Base-by-base conservation (phyloP, 2,888 invertebrate species). In the Polyommatus icarus region DNA sequence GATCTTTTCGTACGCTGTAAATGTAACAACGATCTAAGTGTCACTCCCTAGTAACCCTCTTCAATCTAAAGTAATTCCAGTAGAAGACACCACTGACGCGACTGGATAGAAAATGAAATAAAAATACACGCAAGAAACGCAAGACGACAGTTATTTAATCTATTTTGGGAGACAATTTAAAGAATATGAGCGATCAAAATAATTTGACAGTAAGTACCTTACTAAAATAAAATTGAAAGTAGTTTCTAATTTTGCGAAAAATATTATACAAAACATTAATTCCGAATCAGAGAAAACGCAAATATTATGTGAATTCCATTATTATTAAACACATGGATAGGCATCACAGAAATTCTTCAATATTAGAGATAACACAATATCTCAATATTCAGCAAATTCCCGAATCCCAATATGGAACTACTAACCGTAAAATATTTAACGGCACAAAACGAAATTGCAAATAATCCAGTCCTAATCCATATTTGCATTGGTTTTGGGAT, bases 401-500 rank as follows among this genome's bases (percentile, higher is more conserved):
- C 20, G 15, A 73, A 46, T 46, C 5, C 46, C 24, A 73, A 46
- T 46, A 46, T 46, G 40, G 46, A 72, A 72, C 72, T 71, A n/a
- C 18, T 46, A 20, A 46, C 15, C 40, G 24, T 40, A 73, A 67
- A 67, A 67, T 10, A 46, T 73, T 73, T 73, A 40, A 73, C 40
- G 20, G 40, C 7, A 12, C 40, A 73, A 73, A 73, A 73, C 32
- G 73, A 73, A 73, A 73, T 73, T 73, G 40, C 73, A 73, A 73
- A 73, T 73, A 73, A 73, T 73, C 73, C 73, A 46, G 10, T 46
- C 12, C 73, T 73, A 40, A 73, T 73, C 73, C 46, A 73, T 46
- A 73, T 73, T 73, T 40, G 73, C 73, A 73, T 73, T 46, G 46
- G 73, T 24, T 73, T 46, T 1, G 40, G 73, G 20, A 73, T 40